Conservation (phyloP, 1,140 invertebrate genomes). For the Cheumatopsyche charites region DNA sequence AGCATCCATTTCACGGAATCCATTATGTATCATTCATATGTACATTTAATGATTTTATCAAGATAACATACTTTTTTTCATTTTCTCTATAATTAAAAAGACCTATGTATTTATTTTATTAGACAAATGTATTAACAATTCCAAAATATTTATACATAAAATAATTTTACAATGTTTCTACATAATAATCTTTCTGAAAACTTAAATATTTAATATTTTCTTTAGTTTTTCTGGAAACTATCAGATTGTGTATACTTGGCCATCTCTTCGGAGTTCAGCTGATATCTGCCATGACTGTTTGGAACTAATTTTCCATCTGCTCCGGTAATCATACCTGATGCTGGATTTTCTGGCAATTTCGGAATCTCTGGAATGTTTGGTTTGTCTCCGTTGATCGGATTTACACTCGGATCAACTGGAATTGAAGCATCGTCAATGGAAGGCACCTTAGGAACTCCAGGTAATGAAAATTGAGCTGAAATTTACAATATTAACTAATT, state of each 20-base stretch:
- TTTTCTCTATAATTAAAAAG: no score
- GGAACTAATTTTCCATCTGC: not conserved
- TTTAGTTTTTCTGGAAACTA: not conserved
- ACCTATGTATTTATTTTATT: no score
- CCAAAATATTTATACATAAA: no score
- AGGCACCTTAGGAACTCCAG: not conserved
- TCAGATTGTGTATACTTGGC: not conserved
- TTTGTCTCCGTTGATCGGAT: not conserved
- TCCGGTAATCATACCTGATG: not conserved
- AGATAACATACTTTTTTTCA: no score
- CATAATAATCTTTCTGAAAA: no score
- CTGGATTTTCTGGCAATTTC: not conserved
- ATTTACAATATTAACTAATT: no score
- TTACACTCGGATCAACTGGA: not conserved
- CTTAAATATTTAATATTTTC: no score
- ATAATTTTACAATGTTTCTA: no score
- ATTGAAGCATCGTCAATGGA: not conserved
- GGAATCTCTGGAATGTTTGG: not conserved
- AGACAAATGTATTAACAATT: no score
- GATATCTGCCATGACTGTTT: constrained; percentile 4
- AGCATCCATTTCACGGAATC: no score
- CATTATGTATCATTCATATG: no score
- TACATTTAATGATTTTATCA: no score
- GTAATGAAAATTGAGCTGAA: not conserved
- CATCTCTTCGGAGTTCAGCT: not conserved